Conservation (phyloP, 2,888 invertebrate genomes). For the Odontomyia ornata region DNA sequence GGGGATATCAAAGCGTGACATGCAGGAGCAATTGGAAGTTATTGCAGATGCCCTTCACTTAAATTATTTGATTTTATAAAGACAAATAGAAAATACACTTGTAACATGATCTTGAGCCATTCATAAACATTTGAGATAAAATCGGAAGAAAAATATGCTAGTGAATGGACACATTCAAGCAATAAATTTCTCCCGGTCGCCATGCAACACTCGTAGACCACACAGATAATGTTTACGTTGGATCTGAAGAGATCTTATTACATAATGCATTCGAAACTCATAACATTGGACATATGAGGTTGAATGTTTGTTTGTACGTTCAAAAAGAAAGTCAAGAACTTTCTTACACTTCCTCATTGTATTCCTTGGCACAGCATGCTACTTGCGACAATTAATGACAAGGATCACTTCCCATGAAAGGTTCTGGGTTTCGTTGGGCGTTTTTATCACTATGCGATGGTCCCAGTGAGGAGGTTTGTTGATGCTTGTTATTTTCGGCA, state of each 20-base stretch:
- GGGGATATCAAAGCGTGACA: no score
- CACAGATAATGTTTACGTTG: constrained; percentile 4
- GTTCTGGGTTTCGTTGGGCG: not conserved
- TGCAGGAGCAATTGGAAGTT: no score
- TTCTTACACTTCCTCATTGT: not conserved
- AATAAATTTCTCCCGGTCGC: constrained; percentile 6
- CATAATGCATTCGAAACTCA: not conserved
- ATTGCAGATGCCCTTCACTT: no score
- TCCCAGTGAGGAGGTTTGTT: not conserved
- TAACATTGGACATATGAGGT: not conserved
- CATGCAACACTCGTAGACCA: not conserved
- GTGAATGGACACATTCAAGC: not conserved
- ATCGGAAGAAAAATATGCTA: not conserved
- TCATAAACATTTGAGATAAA: not conserved
- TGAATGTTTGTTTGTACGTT: not conserved
- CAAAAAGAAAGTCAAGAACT: not conserved
- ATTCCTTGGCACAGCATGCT: constrained; percentile 5
- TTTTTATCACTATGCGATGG: not conserved
- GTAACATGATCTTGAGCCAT: constrained; percentile 5
- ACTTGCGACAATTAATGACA: not conserved
- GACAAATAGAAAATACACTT: no score
- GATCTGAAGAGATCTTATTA: not conserved
- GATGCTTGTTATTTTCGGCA: not conserved
- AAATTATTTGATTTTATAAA: no score
- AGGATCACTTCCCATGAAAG: not conserved